Conservation (phyloP, 2,888 invertebrate species). For the Mamestra brassicae region DNA sequence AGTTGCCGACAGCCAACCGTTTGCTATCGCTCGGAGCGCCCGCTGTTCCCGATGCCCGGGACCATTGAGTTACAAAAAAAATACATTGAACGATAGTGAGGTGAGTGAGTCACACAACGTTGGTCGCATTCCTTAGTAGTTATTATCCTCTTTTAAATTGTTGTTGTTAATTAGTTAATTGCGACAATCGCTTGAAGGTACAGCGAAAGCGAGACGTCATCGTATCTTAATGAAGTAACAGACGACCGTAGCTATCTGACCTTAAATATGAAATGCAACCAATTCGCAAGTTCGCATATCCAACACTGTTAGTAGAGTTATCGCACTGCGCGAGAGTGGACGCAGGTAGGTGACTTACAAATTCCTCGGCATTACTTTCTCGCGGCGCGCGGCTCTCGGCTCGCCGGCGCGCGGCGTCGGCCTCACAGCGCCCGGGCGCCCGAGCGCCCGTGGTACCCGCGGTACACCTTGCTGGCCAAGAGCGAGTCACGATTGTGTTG, state of each 20-base stretch:
- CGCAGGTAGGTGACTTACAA: conserved; percentile 31
- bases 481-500: background rate
- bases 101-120: conserved; percentile 61
- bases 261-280: background rate
- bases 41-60: background rate
- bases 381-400: conserved; percentile 24
- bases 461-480: background rate
- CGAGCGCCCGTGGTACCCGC: background rate
- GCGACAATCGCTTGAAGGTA: conserved; percentile 37
- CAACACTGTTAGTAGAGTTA: conserved; percentile 6
- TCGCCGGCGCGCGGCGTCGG: background rate
- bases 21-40: conserved; percentile 3
- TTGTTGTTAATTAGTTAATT: conserved; percentile 61
- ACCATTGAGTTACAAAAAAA: conserved; percentile 7
- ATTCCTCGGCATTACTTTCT: conserved; percentile 58
- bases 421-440: background rate
- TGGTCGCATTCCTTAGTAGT: conserved; percentile 47
- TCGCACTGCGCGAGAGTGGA: conserved; percentile 55
- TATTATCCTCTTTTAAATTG: conserved; percentile 53
- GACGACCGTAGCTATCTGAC: background rate
- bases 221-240: conserved; percentile 15
- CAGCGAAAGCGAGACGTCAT: conserved; percentile 43
- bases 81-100: conserved; percentile 8
- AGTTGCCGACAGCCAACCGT: conserved; percentile 1
- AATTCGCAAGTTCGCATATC: conserved; percentile 8